Evolutionary conservation across 2,797 vertebrate species (phyloP), one percentile per base, ranked within the genome.

Genomic region (Allobates femoralis): DNA sequence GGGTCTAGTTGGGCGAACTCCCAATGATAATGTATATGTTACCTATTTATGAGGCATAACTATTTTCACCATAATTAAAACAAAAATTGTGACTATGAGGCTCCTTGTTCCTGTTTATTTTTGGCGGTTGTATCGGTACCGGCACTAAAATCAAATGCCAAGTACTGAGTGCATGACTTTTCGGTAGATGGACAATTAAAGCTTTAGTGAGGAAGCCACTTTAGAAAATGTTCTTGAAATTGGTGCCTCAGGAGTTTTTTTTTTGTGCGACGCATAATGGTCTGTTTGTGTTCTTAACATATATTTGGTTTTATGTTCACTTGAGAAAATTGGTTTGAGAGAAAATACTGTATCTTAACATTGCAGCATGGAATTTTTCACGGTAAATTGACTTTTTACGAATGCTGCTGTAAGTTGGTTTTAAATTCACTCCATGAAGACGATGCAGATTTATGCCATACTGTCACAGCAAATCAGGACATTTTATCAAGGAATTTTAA

Each of bases 401-500:
- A 85, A 85, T 77, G 83, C 83, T 21, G 71, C 78, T 85, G 78
- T 76, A 81, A 76, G 83, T 85, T 80, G 87, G 78, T 64, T 88
- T 85, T 85, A 85, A 85, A 88, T 88, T 88, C 67, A 53, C 87
- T 88, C 83, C 18, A 50, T 32, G 69, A 85, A 77, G 83, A 85
- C 67, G 86, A 88, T 88, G 83, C 87, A 88, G 87, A 88, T 88
- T 88, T 88, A 85, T 88, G 87, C 83, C 78, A 60, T 69, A 81
- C 83, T 88, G 87, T 88, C 83, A 88, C 32, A 80, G 58, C 79
- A 81, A 81, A 88, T 88, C 87, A 88, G 83, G 56, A 85, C 87
- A 81, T 88, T 88, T 88, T 85, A 88, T 88, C 69, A 77, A 81
- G 87, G 87, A 88, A 88, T 81, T 85, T 87, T 69, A 88, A 87